These are phyloP conservation scores for Fringilla coelebs DNA, from an alignment of 2,797 vertebrate species.

Conservation along the genomic window DNA sequence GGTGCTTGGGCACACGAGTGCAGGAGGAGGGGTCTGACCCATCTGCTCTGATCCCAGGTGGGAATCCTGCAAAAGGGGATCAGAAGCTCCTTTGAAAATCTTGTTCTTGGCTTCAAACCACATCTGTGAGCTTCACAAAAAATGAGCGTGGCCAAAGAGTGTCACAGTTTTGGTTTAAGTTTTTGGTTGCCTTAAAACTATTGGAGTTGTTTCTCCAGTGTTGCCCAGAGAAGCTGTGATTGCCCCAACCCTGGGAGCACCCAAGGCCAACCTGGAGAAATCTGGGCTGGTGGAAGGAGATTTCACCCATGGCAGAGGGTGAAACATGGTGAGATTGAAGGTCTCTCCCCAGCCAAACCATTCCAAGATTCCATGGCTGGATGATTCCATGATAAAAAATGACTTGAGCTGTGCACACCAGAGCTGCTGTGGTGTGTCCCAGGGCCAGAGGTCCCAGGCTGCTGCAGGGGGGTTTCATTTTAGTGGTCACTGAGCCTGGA, in stretches of 20 bases:
- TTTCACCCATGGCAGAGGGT: neutral
- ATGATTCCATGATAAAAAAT: neutral
- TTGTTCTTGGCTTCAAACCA: neutral
- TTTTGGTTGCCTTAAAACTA: neutral
- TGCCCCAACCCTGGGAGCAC: neutral
- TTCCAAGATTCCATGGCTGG: neutral
- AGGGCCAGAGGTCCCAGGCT: neutral
- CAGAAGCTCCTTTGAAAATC: accelerated
- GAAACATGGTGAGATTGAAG: neutral
- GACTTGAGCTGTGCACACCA: neutral
- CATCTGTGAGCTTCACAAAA: neutral
- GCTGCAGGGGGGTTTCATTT: neutral
- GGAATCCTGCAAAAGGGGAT: neutral
- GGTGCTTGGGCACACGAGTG: neutral
- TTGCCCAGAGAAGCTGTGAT: neutral
- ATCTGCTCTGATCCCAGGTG: accelerated
- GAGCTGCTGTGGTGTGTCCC: neutral
- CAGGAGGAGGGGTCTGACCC: neutral
- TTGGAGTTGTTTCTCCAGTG: neutral
- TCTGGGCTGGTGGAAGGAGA: neutral
- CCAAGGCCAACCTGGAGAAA: neutral
- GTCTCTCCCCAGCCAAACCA: neutral
- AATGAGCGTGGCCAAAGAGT: accelerated
- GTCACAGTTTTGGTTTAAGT: neutral
- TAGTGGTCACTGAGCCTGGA: neutral